These are phyloP conservation scores for Macroteleia sp. DNA, from an alignment of 2,888 invertebrate genomes.

Conservation along the genomic window DNA sequence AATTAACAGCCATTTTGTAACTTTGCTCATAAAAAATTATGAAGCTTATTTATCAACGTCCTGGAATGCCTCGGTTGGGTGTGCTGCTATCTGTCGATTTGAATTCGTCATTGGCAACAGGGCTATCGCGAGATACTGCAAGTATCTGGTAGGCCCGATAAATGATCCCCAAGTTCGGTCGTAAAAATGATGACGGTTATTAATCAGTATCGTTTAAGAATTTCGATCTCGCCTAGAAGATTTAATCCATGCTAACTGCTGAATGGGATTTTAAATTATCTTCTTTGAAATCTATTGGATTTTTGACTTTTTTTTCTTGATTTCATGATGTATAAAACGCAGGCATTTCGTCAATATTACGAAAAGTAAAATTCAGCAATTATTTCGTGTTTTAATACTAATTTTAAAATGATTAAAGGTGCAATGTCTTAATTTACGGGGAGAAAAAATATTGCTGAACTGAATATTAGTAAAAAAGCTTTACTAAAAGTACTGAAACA, in stretches of 20 bases:
- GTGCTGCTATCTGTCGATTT: constrained; percentile 22
- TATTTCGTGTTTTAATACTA: too few species aligned
- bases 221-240: constrained; percentile 3
- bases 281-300: too few species aligned
- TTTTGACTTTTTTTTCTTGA: too few species aligned
- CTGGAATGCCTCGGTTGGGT: constrained; percentile 3
- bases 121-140: background rate
- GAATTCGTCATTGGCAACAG: constrained; percentile 24
- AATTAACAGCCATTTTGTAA: constrained; percentile 42
- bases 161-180: constrained; percentile 11
- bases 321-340: too few species aligned
- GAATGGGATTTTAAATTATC: background rate
- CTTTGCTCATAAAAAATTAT: constrained; percentile 30
- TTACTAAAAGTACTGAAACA: too few species aligned
- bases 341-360: too few species aligned
- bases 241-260: background rate
- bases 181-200: constrained; percentile 29
- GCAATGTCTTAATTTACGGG: too few species aligned
- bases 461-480: too few species aligned
- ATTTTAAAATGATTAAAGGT: too few species aligned
- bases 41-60: constrained; percentile 18
- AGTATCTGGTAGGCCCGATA: constrained; percentile 19
- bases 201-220: constrained; percentile 16
- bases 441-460: too few species aligned
- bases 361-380: too few species aligned